phyloP scores from a whole-genome alignment of 2,113 vertebrate species.

The Nibea albiflora region DNA sequence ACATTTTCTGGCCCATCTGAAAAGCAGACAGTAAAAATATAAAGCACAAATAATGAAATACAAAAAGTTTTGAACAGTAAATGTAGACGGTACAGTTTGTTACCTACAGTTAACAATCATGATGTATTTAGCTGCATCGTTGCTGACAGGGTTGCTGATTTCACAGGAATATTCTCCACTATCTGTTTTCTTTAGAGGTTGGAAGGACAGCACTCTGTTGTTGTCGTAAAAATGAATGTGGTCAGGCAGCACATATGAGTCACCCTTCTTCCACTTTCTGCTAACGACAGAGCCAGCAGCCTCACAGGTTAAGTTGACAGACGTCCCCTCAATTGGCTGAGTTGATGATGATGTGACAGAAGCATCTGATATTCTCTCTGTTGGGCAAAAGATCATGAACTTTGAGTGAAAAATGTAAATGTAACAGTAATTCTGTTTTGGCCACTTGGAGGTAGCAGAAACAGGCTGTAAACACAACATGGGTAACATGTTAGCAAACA shows the following conservation, averaged over 20 bases:
- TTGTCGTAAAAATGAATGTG: constrained; percentile 32
- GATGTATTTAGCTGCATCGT: background rate
- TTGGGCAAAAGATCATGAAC: background rate
- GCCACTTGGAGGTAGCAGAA: too few relatives aligned
- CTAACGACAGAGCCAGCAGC: constrained; percentile 22
- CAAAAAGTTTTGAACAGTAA: too few relatives aligned
- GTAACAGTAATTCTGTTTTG: too few relatives aligned
- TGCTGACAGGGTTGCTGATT: constrained; percentile 53
- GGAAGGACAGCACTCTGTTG: constrained; percentile 58
- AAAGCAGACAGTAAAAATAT: constrained; percentile 40
- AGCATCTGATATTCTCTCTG: constrained; percentile 52
- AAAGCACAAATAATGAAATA: background rate
- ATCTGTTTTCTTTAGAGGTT: constrained; percentile 40
- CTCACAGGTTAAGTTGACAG: constrained; percentile 50
- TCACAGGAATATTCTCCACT: constrained; percentile 63
- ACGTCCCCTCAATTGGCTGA: constrained; percentile 10
- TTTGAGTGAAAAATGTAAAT: too few relatives aligned
- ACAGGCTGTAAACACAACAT: too few relatives aligned
- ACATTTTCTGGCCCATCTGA: constrained; percentile 77
- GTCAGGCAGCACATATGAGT: constrained; percentile 27
- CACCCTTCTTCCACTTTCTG: constrained; percentile 60
- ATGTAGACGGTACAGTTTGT: background rate
- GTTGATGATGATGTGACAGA: constrained; percentile 19
- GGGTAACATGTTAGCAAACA: too few relatives aligned
- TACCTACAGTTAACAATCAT: constrained; percentile 66